Conservation (phyloP, 2,797 vertebrate species). For the Triplophysa yarkandensis region DNA sequence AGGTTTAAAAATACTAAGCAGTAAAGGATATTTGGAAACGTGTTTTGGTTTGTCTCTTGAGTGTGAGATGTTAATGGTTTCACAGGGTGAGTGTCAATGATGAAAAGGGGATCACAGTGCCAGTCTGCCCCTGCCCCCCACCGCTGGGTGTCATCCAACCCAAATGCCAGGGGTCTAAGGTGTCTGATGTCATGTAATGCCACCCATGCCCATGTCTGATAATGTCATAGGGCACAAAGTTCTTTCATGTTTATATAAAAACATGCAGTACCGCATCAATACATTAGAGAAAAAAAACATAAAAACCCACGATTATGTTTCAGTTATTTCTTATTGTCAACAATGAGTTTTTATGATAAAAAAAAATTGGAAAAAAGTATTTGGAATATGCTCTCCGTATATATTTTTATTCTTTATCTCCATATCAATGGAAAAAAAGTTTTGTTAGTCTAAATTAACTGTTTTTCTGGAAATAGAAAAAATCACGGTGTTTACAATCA, state of each 20-base stretch:
- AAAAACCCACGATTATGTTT: not conserved
- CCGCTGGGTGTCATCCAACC: slow-evolving; percentile 47
- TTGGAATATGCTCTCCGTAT: not conserved
- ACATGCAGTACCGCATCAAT: not conserved
- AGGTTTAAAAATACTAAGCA: too few species aligned
- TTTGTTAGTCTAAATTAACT: too few species aligned
- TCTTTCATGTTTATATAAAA: slow-evolving; percentile 18
- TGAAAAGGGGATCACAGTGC: not conserved
- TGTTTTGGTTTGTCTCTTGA: too few species aligned
- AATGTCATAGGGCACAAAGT: slow-evolving; percentile 58
- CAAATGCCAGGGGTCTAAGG: slow-evolving; percentile 74
- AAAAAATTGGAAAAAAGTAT: too few species aligned
- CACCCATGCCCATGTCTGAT: slow-evolving; percentile 58
- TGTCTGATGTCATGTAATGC: slow-evolving; percentile 65
- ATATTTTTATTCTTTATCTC: not conserved
- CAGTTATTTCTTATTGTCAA: not conserved
- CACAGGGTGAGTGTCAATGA: not conserved
- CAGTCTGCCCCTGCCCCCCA: slow-evolving; percentile 29
- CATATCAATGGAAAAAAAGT: too few species aligned
- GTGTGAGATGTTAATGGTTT: too few species aligned
- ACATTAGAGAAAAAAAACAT: slow-evolving; percentile 4
- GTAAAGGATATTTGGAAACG: too few species aligned
- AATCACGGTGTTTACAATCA: too few species aligned
- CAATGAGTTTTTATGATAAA: not conserved
- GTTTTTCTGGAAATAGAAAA: too few species aligned